Evolutionary conservation across 2,113 vertebrate genomes (phyloP), one percentile per base, ranked within the genome.

Genomic region (Turdus rufiventris): DNA sequence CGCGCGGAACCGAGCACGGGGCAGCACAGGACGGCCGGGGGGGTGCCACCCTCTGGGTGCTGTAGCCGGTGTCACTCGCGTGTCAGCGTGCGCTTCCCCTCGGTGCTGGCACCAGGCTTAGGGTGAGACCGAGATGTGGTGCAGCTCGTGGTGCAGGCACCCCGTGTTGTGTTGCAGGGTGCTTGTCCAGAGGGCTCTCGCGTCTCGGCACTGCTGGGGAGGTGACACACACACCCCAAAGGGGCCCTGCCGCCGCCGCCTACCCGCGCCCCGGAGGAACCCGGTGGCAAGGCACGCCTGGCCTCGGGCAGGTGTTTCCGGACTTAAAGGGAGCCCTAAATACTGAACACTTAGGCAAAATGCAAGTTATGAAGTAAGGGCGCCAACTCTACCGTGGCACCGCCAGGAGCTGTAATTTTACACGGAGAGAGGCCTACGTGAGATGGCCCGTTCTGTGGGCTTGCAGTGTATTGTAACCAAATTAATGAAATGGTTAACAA

Each of bases 331-430:
- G 3, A 25, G 12, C 23, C 43, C 19, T 18, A 12, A 65, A 19
- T 43, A 24, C 28, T 23, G 28, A 21, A 12, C 33, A 10, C 7
- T 14, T 1, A 0, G 20, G 21, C 48, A 26, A 12, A 61, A 28
- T 2, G 18, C 17, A 18, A 3, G 18, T n/a, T 53, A 5, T 71
- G 62, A 66, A 81, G 42, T 33, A 14, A 36, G 47, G 43, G 21
- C 1, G 18, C 18, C 12, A 8, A 18, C 53, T 51, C 1, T 7
- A 10, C 7, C 5, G 0, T 1, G 48, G 45, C 56, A 13, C 10
- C 2, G 18, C 16, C 23, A 33, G 48, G 50, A 50, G n/a, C 45
- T 54, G 54, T 31, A 4, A 15, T 60, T 91, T 67, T 47, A 70
- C 31, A 47, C 3, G 19, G 25, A 24, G 50, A 19, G 42, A 33